Base-by-base conservation (phyloP, 2,888 invertebrate species). In the Macrosiphum euphorbiae region DNA sequence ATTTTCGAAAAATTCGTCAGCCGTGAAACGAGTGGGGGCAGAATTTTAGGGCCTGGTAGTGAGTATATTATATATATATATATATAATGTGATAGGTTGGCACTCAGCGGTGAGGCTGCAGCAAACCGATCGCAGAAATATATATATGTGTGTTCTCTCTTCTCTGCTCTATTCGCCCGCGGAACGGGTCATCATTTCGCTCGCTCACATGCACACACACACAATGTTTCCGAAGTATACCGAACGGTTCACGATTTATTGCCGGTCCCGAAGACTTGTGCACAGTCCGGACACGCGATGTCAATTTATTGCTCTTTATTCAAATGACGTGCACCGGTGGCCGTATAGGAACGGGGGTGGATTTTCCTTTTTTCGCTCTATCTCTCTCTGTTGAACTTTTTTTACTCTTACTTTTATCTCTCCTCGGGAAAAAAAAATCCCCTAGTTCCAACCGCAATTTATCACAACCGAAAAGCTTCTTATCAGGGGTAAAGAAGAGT, bases 301-400 rank as follows among this genome's bases (percentile, higher is more conserved):
- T 94, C 94, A 94, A 94, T 94, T 94, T 94, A 94, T 94, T 85
- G 94, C 94, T 94, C 94, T 94, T 94, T 94, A 94, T 94, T 94
- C 94, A 94, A 94, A 94, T 93, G 93, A 93, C 94, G 67, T 61
- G 47, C 87, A 85, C 35, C 67, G 58, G 58, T 85, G 50, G 35
- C 50, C 26, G 61, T 26, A 50, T 20, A 58, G 50, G 41, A 3
- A 7, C 35, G 90, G 61, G 16, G 88, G 47, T 86, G 58, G 24
- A 26, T 88, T 58, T 88, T 92, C 47, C 47, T 86, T 20, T 92
- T 61, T 67, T 55, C 44, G 8, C 55, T 47, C 58, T 61, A 16
- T 86, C 28, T 61, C 61, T 61, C 86, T 47, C 61, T n/a, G 26
- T 44, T n/a, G 16, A 41, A 50, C 44, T 61, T 44, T 86, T 85